phyloP scores from a whole-genome alignment of 2,113 vertebrate genomes.

The Crotalus viridis region DNA sequence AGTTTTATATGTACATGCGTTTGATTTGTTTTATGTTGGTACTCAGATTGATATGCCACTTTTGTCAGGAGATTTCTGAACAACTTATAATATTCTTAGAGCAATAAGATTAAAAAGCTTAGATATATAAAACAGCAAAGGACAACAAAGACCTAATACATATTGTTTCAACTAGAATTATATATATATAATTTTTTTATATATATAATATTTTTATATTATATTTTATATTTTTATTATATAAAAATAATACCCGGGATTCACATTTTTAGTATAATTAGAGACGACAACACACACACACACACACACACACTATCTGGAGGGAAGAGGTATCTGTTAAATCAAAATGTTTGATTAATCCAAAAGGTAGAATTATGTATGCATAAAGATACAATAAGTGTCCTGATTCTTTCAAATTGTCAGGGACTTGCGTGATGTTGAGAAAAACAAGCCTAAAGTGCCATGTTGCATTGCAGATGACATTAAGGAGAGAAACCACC shows the following conservation, averaged over 20 bases:
- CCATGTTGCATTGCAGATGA: not conserved
- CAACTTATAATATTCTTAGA: not conserved
- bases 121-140: not conserved
- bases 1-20: not conserved
- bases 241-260: no score
- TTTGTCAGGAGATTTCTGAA: not conserved
- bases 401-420: not conserved
- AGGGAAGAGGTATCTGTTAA: not conserved
- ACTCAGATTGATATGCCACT: not conserved
- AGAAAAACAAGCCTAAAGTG: not conserved
- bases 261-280: no score
- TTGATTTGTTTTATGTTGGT: not conserved
- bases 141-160: not conserved
- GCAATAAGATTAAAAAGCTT: not conserved
- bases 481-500: not conserved
- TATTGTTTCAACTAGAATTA: not conserved
- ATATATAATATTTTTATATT: not conserved
- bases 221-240: no score
- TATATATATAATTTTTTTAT: not conserved
- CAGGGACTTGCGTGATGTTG: not conserved
- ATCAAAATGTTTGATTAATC: not conserved
- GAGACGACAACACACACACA: no score
- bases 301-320: not conserved
- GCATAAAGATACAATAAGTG: not conserved
- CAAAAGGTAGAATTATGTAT: not conserved